Conservation (phyloP, 2,888 invertebrate genomes). For the Eupithecia pulchellata region DNA sequence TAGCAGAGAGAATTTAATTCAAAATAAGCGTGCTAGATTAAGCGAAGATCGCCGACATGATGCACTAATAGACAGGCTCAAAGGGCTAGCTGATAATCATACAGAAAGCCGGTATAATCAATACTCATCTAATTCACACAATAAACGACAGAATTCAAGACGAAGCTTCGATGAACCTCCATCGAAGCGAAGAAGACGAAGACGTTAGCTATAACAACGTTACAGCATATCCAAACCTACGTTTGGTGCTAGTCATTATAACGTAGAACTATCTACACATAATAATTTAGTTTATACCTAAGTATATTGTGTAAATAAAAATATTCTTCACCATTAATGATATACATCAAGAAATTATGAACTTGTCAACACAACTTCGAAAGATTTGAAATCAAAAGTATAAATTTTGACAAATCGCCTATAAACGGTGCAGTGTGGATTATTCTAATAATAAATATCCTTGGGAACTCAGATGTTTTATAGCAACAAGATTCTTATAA, state of each 20-base stretch:
- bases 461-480: background rate
- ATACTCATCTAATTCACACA: background rate
- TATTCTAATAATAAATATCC: background rate
- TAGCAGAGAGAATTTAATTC: background rate
- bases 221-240: background rate
- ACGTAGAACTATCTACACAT: background rate
- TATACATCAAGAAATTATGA: background rate
- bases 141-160: background rate
- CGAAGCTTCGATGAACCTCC: background rate
- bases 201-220: background rate
- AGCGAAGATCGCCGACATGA: constrained; percentile 4
- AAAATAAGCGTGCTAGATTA: background rate
- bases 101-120: background rate
- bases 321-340: background rate
- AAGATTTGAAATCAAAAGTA: background rate
- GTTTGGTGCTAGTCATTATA: background rate
- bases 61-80: background rate
- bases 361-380: background rate
- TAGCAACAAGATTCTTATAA: background rate
- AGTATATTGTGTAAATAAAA: background rate
- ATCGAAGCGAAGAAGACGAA: background rate
- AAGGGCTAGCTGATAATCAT: background rate
- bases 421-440: background rate
- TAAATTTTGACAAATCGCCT: background rate
- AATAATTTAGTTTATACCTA: background rate